These are phyloP conservation scores for Ormyrus thymus DNA, from an alignment of 2,888 invertebrate species.

Conservation along the genomic window DNA sequence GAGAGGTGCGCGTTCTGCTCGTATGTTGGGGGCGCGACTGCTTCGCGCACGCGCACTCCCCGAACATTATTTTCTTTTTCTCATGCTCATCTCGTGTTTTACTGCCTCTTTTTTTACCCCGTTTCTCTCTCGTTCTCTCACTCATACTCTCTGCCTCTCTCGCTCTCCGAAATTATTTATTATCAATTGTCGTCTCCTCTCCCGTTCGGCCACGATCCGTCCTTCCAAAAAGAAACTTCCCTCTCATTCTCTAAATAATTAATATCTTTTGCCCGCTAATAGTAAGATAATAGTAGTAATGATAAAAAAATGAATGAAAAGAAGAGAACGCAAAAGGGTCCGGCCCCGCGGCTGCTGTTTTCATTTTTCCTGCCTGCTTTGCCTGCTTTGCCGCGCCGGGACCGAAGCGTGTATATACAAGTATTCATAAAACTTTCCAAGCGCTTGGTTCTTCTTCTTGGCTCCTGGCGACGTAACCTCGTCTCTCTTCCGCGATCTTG, in stretches of 20 bases:
- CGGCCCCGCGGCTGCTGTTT: constrained; percentile 50
- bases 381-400: constrained; percentile 68
- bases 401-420: constrained; percentile 73
- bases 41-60: constrained; percentile 69
- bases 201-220: constrained; percentile 10
- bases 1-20: constrained; percentile 70
- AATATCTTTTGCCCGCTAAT: constrained; percentile 42
- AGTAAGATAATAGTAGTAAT: constrained; percentile 33
- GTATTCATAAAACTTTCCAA: constrained; percentile 62
- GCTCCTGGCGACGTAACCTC: constrained; percentile 16
- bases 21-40: constrained; percentile 57
- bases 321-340: constrained; percentile 41
- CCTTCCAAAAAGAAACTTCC: constrained; percentile 2
- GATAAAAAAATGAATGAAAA: constrained; percentile 21
- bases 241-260: constrained; percentile 20
- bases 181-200: constrained; percentile 36
- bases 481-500: constrained; percentile 33
- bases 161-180: constrained; percentile 36
- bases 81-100: constrained; percentile 50
- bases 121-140: constrained; percentile 16
- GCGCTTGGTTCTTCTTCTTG: constrained; percentile 38
- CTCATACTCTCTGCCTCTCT: background rate
- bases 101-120: constrained; percentile 46
- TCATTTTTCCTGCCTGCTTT: constrained; percentile 47
- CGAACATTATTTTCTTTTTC: constrained; percentile 63